Conservation (phyloP, 2,888 invertebrate genomes). For the Caenorhabditis uteleia region DNA sequence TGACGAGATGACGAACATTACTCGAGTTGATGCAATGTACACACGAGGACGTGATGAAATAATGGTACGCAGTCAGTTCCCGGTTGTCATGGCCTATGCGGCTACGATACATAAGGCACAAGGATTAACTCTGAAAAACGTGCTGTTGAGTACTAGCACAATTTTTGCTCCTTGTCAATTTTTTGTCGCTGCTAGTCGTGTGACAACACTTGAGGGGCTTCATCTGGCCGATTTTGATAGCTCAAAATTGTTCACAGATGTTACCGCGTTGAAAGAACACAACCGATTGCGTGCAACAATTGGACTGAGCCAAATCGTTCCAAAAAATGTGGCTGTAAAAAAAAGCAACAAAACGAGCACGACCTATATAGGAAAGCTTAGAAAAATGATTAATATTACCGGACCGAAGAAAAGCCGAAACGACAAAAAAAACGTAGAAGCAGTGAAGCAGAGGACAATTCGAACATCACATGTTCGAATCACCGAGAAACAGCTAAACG, state of each 20-base stretch:
- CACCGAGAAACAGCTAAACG: too few relatives aligned
- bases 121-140: not conserved
- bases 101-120: not conserved
- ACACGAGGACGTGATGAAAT: not conserved
- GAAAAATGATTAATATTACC: too few relatives aligned
- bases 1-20: not conserved
- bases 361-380: too few relatives aligned
- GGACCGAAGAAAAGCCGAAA: too few relatives aligned
- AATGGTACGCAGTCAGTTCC: not conserved
- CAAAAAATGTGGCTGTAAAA: too few relatives aligned
- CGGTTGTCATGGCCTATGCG: not conserved
- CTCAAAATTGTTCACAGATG: not conserved
- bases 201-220: not conserved
- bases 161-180: not conserved
- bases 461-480: too few relatives aligned
- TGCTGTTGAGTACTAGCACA: not conserved
- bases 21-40: not conserved
- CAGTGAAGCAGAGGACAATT: too few relatives aligned
- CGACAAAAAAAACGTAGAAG: too few relatives aligned
- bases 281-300: not conserved
- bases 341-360: too few relatives aligned
- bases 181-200: not conserved
- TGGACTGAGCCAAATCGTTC: too few relatives aligned
- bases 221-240: not conserved
- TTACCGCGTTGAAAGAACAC: not conserved